These are phyloP conservation scores for Aplochiton taeniatus DNA, from an alignment of 2,797 vertebrate species.

Conservation along the genomic window DNA sequence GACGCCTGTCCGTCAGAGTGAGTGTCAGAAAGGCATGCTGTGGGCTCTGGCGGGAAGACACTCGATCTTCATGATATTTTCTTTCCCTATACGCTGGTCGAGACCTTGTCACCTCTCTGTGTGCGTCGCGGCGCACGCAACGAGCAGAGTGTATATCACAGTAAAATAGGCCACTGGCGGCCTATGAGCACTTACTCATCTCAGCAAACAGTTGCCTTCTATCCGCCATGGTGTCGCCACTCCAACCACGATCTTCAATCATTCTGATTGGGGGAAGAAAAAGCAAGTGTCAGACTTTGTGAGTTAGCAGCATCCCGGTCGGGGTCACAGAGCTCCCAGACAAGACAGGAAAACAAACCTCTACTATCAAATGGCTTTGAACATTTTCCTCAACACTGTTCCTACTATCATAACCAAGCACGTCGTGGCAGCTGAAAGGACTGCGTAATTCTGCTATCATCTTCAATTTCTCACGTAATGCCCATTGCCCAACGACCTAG, in stretches of 20 bases:
- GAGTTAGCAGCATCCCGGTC: too few species aligned
- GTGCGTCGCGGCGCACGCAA: background rate
- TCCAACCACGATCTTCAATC: slow-evolving; percentile 91
- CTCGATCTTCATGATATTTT: slow-evolving; percentile 45
- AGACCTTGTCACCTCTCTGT: background rate
- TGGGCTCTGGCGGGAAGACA: slow-evolving; percentile 12
- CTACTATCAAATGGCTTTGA: too few species aligned
- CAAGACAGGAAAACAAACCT: too few species aligned
- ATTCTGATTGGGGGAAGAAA: slow-evolving; percentile 86
- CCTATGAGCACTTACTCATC: slow-evolving; percentile 91
- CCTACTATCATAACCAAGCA: too few species aligned
- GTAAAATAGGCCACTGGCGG: slow-evolving; percentile 14
- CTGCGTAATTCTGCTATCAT: too few species aligned
- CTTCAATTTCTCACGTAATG: too few species aligned
- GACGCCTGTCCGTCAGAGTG: slow-evolving; percentile 7
- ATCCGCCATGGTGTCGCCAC: slow-evolving; percentile 95
- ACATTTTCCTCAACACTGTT: too few species aligned
- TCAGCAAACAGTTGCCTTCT: slow-evolving; percentile 99
- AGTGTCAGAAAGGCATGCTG: slow-evolving; percentile 21
- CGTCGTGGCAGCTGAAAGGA: too few species aligned
- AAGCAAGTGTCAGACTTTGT: slow-evolving; percentile 13
- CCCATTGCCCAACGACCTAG: too few species aligned
- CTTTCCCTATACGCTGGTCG: slow-evolving; percentile 23
- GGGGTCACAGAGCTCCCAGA: too few species aligned
- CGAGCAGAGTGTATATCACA: slow-evolving; percentile 34